Conservation (phyloP, 2,113 vertebrate species). For the Sylvia atricapilla region DNA sequence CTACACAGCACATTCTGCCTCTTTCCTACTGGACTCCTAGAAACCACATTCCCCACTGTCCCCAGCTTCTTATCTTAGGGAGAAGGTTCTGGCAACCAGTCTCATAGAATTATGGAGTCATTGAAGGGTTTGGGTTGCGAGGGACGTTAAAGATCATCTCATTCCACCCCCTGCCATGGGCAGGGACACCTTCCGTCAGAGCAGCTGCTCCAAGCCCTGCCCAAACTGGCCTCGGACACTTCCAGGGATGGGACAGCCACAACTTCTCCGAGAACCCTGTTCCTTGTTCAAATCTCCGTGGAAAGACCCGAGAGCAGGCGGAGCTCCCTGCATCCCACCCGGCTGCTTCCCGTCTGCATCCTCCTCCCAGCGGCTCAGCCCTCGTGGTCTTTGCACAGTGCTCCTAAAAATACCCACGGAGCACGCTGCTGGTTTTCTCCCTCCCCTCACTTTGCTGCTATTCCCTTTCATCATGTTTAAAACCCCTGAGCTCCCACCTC, state of each 20-base stretch:
- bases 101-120: not conserved
- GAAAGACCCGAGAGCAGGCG: not conserved
- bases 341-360: not conserved
- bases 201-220: not conserved
- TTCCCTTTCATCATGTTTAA: conserved; percentile 6
- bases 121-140: not conserved
- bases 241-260: not conserved
- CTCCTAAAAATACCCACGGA: not conserved
- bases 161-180: not conserved
- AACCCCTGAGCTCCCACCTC: not conserved
- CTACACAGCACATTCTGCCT: rapidly evolving
- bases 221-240: not conserved
- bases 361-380: not conserved
- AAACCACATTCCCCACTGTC: rapidly evolving
- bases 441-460: not conserved
- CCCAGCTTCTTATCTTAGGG: rapidly evolving
- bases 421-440: not conserved
- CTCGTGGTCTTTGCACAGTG: rapidly evolving
- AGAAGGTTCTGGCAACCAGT: not conserved
- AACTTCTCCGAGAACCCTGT: not conserved
- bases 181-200: not conserved
- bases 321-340: not conserved
- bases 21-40: not conserved
- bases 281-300: not conserved
- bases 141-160: not conserved